phyloP scores from a whole-genome alignment of 2,888 invertebrate species.

The Trissolcus japonicus region DNA sequence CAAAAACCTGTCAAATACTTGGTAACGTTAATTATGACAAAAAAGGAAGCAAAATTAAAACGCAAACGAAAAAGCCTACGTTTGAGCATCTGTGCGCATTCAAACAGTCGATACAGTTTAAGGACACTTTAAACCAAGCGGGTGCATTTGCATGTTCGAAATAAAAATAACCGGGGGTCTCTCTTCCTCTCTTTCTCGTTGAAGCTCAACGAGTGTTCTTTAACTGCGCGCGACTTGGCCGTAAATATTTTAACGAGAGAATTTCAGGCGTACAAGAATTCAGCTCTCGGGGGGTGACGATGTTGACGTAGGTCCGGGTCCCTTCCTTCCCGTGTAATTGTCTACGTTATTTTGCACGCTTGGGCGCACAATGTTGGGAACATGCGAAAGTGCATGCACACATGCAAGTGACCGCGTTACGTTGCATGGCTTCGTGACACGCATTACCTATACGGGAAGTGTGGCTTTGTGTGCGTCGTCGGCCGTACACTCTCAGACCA shows the following conservation, averaged over 20 bases:
- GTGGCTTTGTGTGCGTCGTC: constrained; percentile 42
- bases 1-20: not conserved
- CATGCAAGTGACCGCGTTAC: constrained; percentile 47
- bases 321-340: constrained; percentile 49
- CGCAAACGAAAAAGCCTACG: not conserved
- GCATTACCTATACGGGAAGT: constrained; percentile 56
- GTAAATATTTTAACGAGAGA: constrained; percentile 52
- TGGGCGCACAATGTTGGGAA: constrained; percentile 53
- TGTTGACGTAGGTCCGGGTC: constrained; percentile 58
- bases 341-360: constrained; percentile 47
- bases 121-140: not conserved
- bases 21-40: not conserved
- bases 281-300: constrained; percentile 48
- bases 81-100: no score
- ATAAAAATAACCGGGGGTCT: constrained; percentile 22
- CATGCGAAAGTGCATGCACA: constrained; percentile 52
- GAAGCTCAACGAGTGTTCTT: constrained; percentile 28
- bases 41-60: not conserved
- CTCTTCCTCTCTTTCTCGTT: constrained; percentile 3
- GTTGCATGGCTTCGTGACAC: constrained; percentile 56
- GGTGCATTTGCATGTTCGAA: constrained; percentile 6
- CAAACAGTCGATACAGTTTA: not conserved
- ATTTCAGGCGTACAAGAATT: constrained; percentile 45
- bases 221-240: constrained; percentile 29
- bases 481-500: constrained; percentile 48